These are phyloP conservation scores for Octodon degus DNA, from an alignment of 2,113 vertebrate species.

Conservation along the genomic window DNA sequence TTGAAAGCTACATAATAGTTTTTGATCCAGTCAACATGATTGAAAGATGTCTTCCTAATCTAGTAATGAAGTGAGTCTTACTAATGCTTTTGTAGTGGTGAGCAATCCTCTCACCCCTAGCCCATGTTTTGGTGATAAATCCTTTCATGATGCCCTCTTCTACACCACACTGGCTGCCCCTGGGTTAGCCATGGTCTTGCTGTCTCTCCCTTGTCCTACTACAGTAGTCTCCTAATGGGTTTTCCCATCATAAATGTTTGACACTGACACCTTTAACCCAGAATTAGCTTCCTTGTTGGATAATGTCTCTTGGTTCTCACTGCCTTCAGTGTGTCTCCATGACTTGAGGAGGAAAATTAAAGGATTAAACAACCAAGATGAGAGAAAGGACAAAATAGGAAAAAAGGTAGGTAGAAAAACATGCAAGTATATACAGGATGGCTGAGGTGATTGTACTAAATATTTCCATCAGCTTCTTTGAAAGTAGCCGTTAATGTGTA, in stretches of 20 bases:
- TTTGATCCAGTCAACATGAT: slow-evolving; percentile 11
- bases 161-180: background rate
- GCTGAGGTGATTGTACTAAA: too few species aligned
- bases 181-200: background rate
- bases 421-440: too few species aligned
- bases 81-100: slow-evolving; percentile 10
- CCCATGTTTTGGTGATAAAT: background rate
- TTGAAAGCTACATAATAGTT: slow-evolving; percentile 38
- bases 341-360: slow-evolving; percentile 18
- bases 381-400: too few species aligned
- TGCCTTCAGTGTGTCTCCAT: background rate
- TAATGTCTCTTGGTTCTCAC: slow-evolving; percentile 31
- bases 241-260: slow-evolving; percentile 38
- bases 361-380: background rate
- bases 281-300: slow-evolving; percentile 11
- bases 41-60: background rate
- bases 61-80: slow-evolving; percentile 13
- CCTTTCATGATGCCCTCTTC: background rate
- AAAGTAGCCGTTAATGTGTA: too few species aligned
- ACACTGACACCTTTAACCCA: slow-evolving; percentile 14
- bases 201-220: background rate
- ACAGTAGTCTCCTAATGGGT: background rate
- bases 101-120: background rate
- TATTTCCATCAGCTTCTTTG: too few species aligned
- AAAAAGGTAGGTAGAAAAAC: too few species aligned